These are phyloP conservation scores for Phoebastria nigripes DNA, from an alignment of 2,797 vertebrate species.

Conservation along the genomic window DNA sequence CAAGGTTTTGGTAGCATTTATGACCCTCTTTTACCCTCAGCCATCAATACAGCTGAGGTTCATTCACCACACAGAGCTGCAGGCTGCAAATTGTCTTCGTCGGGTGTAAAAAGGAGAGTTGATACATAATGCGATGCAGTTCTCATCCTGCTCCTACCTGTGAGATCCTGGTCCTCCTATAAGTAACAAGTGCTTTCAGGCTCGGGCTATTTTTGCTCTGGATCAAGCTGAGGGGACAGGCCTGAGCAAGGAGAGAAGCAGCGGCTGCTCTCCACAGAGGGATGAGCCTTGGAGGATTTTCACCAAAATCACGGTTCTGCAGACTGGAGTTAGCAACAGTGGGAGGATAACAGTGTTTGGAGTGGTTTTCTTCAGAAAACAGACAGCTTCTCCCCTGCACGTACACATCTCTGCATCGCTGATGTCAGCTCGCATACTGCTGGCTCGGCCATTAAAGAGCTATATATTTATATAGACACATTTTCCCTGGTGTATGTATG, in stretches of 20 bases:
- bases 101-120: background rate
- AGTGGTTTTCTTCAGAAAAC: background rate
- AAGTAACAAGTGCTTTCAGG: background rate
- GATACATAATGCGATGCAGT: accelerated
- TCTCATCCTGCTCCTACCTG: background rate
- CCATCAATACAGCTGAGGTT: background rate
- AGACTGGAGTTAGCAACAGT: background rate
- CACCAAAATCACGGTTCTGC: background rate
- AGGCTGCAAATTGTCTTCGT: background rate
- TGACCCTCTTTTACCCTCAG: background rate
- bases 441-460: background rate
- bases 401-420: background rate
- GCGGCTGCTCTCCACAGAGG: background rate
- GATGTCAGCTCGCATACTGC: background rate
- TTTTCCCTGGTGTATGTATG: accelerated
- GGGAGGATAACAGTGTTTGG: background rate
- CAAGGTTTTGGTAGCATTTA: background rate
- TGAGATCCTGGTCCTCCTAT: background rate
- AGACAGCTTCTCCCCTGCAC: background rate
- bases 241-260: background rate
- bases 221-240: background rate
- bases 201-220: background rate
- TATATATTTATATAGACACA: background rate
- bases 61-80: background rate
- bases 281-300: background rate